Evolutionary conservation across 1,140 invertebrate species (phyloP).

Genomic region (Magallana gigas): DNA sequence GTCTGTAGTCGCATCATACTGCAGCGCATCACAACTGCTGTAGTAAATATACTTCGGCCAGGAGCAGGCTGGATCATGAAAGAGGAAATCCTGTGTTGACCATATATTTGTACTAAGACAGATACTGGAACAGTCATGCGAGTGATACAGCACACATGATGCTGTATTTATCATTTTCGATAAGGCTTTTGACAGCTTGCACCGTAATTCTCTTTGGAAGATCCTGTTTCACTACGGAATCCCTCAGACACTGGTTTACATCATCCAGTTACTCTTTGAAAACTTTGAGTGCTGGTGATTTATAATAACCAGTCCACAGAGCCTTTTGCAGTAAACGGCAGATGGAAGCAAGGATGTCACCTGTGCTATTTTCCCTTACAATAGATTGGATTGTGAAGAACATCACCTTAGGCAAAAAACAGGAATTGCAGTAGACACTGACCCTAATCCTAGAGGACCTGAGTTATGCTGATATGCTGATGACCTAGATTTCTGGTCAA

Average conservation of each 20-base stretch:
- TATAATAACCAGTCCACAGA: not conserved
- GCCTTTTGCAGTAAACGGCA: not conserved
- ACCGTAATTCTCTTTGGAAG: not conserved
- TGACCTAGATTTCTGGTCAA: not conserved
- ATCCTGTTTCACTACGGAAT: slow-evolving; percentile 13
- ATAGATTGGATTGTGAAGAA: slow-evolving; percentile 30
- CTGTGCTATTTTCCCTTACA: slow-evolving; percentile 29
- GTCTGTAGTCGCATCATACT: slow-evolving; percentile 34
- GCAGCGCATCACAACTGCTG: not conserved
- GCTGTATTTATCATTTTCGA: not conserved
- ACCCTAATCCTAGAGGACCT: not conserved
- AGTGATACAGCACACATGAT: not conserved
- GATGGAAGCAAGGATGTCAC: slow-evolving; percentile 24
- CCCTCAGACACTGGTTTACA: not conserved
- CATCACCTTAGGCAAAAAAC: not conserved
- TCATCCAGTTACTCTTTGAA: not conserved
- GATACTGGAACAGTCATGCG: not conserved
- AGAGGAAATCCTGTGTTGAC: slow-evolving; percentile 19
- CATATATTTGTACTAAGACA: too few relatives aligned
- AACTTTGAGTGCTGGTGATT: slow-evolving; percentile 21
- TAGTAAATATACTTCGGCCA: not conserved
- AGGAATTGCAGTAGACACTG: not conserved
- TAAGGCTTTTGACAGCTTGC: not conserved
- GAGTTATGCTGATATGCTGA: slow-evolving; percentile 6
- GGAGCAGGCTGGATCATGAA: not conserved